Evolutionary conservation across 2,888 invertebrate genomes (phyloP), one percentile per base, ranked within the genome.

Genomic region (Cyaniris semiargus): DNA sequence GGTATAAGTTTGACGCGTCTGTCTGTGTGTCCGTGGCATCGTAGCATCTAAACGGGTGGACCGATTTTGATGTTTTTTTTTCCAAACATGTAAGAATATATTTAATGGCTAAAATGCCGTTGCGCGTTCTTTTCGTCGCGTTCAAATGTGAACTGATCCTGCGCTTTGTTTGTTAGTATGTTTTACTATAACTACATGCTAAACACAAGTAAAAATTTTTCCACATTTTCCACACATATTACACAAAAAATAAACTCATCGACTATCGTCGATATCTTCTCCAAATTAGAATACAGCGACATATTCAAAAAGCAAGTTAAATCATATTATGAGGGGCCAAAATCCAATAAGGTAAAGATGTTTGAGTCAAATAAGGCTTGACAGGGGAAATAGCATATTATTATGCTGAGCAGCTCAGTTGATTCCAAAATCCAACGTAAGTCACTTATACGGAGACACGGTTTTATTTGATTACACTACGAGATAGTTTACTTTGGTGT

Each of bases 351-450:
- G n/a, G 53, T n/a, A 60, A 38, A 58, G 66, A 38, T 15, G 76
- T 76, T 34, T 66, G 76, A 76, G 38, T 60, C 10, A 66, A 76
- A 76, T 76, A 44, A 23, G 38, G 34, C 60, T 60, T 38, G 76
- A 76, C 60, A 38, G n/a, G 58, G 53, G 44, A 76, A 60, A 76
- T 66, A 76, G 21, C 76, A 66, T n/a, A n/a, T n/a, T n/a, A n/a
- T n/a, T 44, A 76, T 58, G 34, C 58, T 27, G 60, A 76, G 38
- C 44, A 75, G 38, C 76, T 76, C 38, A 31, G 31, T 38, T 21
- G 31, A 58, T 75, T 75, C 15, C 1, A 7, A 1, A 58, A 60
- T 75, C 15, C 1, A 7, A 1, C 38, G 71, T 44, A 71, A 71
- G 71, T 71, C 71, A 21, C 71, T 21, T 44, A 71, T n/a, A 71